phyloP scores from a whole-genome alignment of 2,113 vertebrate genomes.

The Sapajus apella region DNA sequence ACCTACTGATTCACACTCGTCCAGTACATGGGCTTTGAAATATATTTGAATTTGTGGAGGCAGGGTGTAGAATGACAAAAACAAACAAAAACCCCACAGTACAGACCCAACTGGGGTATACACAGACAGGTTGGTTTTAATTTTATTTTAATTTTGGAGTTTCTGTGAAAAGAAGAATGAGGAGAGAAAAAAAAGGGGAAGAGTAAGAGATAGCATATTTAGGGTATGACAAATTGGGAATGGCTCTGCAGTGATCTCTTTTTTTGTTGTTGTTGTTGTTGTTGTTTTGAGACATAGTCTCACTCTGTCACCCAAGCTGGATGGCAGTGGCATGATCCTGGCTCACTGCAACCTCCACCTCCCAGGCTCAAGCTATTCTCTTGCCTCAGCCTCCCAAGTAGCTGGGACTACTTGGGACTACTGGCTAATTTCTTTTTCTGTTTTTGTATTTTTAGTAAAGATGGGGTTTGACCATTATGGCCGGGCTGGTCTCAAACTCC shows the following conservation, averaged over 20 bases:
- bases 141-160: background rate
- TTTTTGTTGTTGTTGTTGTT: accelerated
- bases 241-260: accelerated
- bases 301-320: too few relatives aligned
- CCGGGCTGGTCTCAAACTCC: too few relatives aligned
- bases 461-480: too few relatives aligned
- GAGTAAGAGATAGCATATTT: background rate
- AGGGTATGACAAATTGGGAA: accelerated
- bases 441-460: too few relatives aligned
- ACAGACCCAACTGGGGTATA: background rate
- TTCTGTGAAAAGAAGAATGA: background rate
- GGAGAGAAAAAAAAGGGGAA: background rate
- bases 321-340: too few relatives aligned
- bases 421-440: too few relatives aligned
- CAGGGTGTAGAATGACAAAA: background rate
- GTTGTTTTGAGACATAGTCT: too few relatives aligned
- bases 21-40: background rate
- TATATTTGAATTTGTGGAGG: background rate
- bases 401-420: too few relatives aligned
- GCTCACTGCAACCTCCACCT: too few relatives aligned
- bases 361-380: too few relatives aligned
- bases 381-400: too few relatives aligned
- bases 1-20: background rate
- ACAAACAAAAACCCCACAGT: background rate
- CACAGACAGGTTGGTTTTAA: background rate